These are phyloP conservation scores for Drosophila murphyi DNA, from an alignment of 1,140 invertebrate species.

Conservation along the genomic window DNA sequence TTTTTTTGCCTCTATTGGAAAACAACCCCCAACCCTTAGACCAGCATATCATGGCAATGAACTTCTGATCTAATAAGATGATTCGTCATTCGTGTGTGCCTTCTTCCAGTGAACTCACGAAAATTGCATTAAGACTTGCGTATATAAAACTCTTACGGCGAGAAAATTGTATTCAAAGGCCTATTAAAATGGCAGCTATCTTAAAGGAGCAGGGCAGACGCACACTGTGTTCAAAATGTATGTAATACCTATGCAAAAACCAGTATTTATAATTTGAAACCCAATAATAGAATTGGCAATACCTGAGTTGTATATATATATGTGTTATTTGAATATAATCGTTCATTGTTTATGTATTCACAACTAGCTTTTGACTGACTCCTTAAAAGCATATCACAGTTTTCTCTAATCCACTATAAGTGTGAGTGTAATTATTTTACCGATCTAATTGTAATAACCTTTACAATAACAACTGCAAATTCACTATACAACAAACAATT, in stretches of 20 bases:
- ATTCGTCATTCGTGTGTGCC: slow-evolving; percentile 14
- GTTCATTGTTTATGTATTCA: too few species aligned
- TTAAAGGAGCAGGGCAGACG: neutral
- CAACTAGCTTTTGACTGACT: too few species aligned
- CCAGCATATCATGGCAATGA: slow-evolving; percentile 32
- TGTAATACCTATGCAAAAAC: neutral
- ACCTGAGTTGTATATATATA: too few species aligned
- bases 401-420: too few species aligned
- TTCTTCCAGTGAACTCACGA: neutral
- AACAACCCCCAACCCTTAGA: slow-evolving; percentile 52
- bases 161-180: neutral
- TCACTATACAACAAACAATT: too few species aligned
- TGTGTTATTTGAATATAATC: too few species aligned
- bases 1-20: slow-evolving; percentile 4
- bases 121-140: neutral
- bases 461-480: too few species aligned
- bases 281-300: neutral
- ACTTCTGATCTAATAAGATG: slow-evolving; percentile 52
- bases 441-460: too few species aligned
- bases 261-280: neutral
- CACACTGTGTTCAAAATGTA: slow-evolving; percentile 42
- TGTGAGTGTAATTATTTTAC: too few species aligned
- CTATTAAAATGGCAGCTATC: slow-evolving; percentile 27
- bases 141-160: neutral
- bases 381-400: too few species aligned